Conservation (phyloP, 1,140 invertebrate genomes). For the Hylaeus volcanicus region DNA sequence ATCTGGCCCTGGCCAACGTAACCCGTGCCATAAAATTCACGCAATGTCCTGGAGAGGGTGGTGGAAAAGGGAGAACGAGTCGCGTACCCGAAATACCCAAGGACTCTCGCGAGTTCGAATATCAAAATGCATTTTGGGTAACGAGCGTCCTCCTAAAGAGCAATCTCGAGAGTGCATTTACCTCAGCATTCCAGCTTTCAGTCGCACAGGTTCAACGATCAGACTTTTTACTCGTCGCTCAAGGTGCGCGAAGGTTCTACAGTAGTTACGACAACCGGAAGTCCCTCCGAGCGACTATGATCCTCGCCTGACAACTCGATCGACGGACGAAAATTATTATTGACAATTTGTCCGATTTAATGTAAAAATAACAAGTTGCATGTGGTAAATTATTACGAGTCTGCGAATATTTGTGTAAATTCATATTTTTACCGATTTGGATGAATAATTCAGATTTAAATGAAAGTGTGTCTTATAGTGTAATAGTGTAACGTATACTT, state of each 20-base stretch:
- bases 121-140: slow-evolving; percentile 49
- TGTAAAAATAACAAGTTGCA: too few relatives aligned
- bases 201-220: slow-evolving; percentile 19
- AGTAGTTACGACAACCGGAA: neutral
- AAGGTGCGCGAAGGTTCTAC: neutral
- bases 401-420: too few relatives aligned
- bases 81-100: neutral
- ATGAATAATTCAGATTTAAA: too few relatives aligned
- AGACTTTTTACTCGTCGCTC: neutral
- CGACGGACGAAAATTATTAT: too few relatives aligned
- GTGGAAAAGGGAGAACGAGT: neutral
- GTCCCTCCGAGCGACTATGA: neutral
- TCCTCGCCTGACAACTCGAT: too few relatives aligned
- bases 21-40: slow-evolving; percentile 39
- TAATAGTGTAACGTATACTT: too few relatives aligned
- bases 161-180: slow-evolving; percentile 51
- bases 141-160: slow-evolving; percentile 45
- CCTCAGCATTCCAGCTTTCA: slow-evolving; percentile 45
- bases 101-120: neutral
- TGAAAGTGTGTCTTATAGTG: too few relatives aligned
- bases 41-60: neutral
- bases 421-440: too few relatives aligned
- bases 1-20: slow-evolving; percentile 13
- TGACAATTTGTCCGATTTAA: too few relatives aligned
- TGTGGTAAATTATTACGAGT: too few relatives aligned